phyloP scores from a whole-genome alignment of 2,888 invertebrate species.

The Nomada fucata region DNA sequence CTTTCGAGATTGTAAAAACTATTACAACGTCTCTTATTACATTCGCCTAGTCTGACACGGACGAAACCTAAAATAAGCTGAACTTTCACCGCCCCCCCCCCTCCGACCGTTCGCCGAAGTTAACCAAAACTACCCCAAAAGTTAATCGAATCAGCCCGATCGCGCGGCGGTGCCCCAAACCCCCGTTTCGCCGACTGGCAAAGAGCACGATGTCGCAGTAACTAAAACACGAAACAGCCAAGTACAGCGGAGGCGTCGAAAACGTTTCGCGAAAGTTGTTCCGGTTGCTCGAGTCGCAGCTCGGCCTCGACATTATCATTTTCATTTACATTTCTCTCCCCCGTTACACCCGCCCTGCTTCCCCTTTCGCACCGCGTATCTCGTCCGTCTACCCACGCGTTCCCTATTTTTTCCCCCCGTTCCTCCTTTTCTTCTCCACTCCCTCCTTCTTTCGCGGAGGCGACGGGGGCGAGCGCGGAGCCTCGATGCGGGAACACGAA shows the following conservation, averaged over 20 bases:
- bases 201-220: constrained; percentile 4
- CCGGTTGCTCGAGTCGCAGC: constrained; percentile 31
- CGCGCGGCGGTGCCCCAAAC: neutral
- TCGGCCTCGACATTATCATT: constrained; percentile 50
- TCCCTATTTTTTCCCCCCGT: neutral
- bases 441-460: neutral
- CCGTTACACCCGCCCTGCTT: no score
- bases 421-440: neutral
- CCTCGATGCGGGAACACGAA: constrained; percentile 33
- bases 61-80: no score
- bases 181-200: neutral
- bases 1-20: no score
- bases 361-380: neutral
- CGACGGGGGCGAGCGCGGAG: neutral
- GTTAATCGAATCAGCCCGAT: constrained; percentile 2
- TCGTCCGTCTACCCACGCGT: neutral
- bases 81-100: no score
- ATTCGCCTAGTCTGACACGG: no score
- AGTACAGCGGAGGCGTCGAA: constrained; percentile 6
- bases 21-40: no score
- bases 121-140: neutral
- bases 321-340: constrained; percentile 44
- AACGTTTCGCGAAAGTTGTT: constrained; percentile 20
- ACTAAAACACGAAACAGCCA: neutral
- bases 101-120: no score